Evolutionary conservation across 2,888 invertebrate genomes (phyloP).

Genomic region (Mythimna lalbum): DNA sequence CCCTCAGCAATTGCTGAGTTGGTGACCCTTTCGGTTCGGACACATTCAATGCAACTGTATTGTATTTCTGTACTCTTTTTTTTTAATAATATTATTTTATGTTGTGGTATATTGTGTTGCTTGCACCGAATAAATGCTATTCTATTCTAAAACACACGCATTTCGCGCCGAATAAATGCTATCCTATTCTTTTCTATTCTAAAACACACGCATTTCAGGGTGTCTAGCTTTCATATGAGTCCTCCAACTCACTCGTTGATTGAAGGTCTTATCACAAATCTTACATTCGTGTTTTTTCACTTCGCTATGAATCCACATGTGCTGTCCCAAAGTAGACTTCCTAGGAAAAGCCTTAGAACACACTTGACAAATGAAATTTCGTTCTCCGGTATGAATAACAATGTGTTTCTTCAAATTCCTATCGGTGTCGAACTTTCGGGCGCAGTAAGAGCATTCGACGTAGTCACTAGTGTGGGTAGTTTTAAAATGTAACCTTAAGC

Average conservation of each 20-base stretch:
- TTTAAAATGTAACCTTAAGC: slow-evolving; percentile 66
- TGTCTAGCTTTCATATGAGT: slow-evolving; percentile 79
- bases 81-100: no score
- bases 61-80: no score
- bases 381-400: slow-evolving; percentile 70
- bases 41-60: no score
- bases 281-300: slow-evolving; percentile 72
- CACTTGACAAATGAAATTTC: slow-evolving; percentile 67
- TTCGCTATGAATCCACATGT: slow-evolving; percentile 76
- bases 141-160: no score
- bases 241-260: slow-evolving; percentile 75
- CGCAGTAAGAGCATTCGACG: slow-evolving; percentile 62
- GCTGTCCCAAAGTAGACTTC: slow-evolving; percentile 69
- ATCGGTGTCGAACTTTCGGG: slow-evolving; percentile 63
- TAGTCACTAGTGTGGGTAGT: slow-evolving; percentile 63
- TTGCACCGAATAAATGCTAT: no score
- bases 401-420: slow-evolving; percentile 63
- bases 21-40: no score
- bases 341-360: slow-evolving; percentile 74
- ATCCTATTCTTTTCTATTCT: no score
- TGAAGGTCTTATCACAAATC: slow-evolving; percentile 72
- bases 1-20: no score
- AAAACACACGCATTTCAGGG: slow-evolving; percentile 67
- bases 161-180: no score
- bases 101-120: no score